A percentile compares a stretch with the other conserved stretches of the same genome.
phyloP scores from a whole-genome alignment of 2,888 invertebrate genomes.

The Drosophila aldrichi region DNA sequence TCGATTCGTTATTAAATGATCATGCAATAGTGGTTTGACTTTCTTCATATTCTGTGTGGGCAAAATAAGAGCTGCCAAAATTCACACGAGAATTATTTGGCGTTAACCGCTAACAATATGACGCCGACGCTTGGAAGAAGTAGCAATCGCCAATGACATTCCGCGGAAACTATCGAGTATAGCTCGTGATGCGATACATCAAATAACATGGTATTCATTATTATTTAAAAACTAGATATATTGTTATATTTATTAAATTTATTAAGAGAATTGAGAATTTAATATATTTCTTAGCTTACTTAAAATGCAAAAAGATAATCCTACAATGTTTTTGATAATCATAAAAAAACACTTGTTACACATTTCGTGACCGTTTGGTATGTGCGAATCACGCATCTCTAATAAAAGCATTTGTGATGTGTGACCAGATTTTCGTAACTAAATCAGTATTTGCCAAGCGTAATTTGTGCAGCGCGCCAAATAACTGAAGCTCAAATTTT shows the following conservation, averaged over 20 bases:
- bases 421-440: neutral
- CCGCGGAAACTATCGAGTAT: neutral
- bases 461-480: neutral
- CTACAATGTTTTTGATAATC: too few relatives aligned
- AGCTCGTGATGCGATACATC: neutral
- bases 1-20: conserved; percentile 87
- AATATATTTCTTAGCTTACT: neutral
- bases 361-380: neutral
- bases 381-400: neutral
- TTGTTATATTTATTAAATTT: too few relatives aligned
- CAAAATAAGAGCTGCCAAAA: conserved; percentile 22
- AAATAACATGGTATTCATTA: neutral
- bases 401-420: neutral
- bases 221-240: neutral
- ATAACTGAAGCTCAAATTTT: neutral
- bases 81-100: conserved; percentile 46
- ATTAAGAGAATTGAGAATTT: neutral
- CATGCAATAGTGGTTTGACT: conserved; percentile 83
- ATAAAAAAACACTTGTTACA: neutral
- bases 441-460: neutral
- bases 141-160: conserved; percentile 21
- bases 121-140: conserved; percentile 59
- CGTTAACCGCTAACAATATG: conserved; percentile 53
- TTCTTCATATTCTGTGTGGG: conserved; percentile 78
- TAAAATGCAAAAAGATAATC: neutral